Conservation (phyloP, 2,113 vertebrate genomes). For the Melanostigma gelatinosum region DNA sequence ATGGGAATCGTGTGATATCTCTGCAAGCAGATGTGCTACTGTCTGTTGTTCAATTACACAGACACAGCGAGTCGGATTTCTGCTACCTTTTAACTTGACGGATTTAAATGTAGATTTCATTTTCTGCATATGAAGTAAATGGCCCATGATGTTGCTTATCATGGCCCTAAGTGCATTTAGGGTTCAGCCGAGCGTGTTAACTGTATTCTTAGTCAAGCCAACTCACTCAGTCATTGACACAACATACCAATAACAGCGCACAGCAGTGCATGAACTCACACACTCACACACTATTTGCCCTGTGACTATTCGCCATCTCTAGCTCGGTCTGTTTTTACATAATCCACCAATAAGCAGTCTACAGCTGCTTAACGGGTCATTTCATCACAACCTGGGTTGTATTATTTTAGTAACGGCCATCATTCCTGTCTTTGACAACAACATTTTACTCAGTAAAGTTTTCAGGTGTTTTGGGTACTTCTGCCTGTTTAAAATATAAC, state of each 20-base stretch:
- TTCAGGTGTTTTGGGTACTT: not conserved
- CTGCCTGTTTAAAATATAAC: not conserved
- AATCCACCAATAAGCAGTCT: slow-evolving; percentile 24
- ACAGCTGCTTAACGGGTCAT: slow-evolving; percentile 21
- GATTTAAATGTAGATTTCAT: slow-evolving; percentile 72
- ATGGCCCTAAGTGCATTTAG: slow-evolving; percentile 61
- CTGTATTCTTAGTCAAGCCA: slow-evolving; percentile 54
- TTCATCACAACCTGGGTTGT: not conserved
- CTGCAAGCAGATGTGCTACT: slow-evolving; percentile 60
- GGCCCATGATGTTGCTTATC: slow-evolving; percentile 65
- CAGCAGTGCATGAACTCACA: slow-evolving; percentile 3
- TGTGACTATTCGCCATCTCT: slow-evolving; percentile 22
- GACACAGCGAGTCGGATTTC: slow-evolving; percentile 60
- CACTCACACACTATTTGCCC: slow-evolving; percentile 9
- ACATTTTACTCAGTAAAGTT: not conserved
- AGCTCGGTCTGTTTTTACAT: slow-evolving; percentile 22
- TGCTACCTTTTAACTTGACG: slow-evolving; percentile 66
- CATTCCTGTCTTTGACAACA: not conserved
- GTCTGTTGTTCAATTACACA: slow-evolving; percentile 66
- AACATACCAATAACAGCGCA: slow-evolving; percentile 35
- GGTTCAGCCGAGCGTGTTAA: slow-evolving; percentile 65
- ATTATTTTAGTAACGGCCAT: not conserved
- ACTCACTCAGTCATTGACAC: slow-evolving; percentile 43
- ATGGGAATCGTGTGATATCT: slow-evolving; percentile 66
- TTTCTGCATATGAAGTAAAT: slow-evolving; percentile 69